phyloP scores from a whole-genome alignment of 2,888 invertebrate species.

The Catocala sponsa region DNA sequence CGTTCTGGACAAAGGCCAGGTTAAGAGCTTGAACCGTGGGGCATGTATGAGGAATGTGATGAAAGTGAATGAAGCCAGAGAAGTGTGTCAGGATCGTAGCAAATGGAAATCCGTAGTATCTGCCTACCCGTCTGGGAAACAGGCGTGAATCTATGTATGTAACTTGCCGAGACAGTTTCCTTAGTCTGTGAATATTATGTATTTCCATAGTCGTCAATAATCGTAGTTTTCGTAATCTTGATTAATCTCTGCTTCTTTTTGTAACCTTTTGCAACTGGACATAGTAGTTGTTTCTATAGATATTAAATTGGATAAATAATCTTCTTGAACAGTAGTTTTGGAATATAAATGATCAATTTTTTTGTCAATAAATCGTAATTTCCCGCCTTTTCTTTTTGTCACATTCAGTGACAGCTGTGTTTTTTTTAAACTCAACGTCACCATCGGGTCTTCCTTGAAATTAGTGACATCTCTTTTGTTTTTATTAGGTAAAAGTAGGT shows the following conservation, averaged over 20 bases:
- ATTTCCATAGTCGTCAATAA: not conserved
- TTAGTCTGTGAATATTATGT: too few species aligned
- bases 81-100: too few species aligned
- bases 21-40: too few species aligned
- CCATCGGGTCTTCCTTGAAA: not conserved
- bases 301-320: not conserved
- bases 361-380: not conserved
- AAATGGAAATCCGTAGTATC: too few species aligned
- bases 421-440: not conserved
- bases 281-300: slow-evolving; percentile 5
- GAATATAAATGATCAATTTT: not conserved
- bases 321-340: not conserved
- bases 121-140: too few species aligned
- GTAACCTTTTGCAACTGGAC: slow-evolving; percentile 14
- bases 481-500: slow-evolving; percentile 21
- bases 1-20: too few species aligned
- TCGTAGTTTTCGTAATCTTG: slow-evolving; percentile 7
- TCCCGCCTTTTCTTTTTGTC: slow-evolving; percentile 7
- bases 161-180: too few species aligned
- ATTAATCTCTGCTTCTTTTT: slow-evolving; percentile 6
- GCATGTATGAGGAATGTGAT: too few species aligned
- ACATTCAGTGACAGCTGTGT: not conserved
- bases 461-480: slow-evolving; percentile 24
- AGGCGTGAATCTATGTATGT: too few species aligned
- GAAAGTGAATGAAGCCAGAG: too few species aligned